Percentiles rank a stretch among this genome's conserved stretches.
Evolutionary conservation across 2,113 vertebrate genomes (phyloP).

Genomic region (Passer domesticus): DNA sequence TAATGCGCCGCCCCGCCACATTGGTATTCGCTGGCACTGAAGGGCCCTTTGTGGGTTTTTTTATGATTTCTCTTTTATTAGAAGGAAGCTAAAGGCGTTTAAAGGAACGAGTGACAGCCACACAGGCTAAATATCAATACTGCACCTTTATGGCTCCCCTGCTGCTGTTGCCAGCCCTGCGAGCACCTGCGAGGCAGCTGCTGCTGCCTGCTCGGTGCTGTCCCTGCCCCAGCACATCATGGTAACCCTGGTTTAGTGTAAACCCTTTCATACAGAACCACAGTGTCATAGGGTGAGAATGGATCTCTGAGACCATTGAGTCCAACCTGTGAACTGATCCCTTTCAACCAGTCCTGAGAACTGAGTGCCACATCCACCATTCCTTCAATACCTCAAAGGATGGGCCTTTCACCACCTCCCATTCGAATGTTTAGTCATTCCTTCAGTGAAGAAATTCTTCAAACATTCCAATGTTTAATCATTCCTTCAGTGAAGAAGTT

Average conservation of each 20-base stretch:
- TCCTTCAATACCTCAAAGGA: background rate
- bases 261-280: background rate
- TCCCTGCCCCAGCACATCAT: background rate
- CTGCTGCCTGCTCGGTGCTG: background rate
- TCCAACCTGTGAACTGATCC: background rate
- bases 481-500: background rate
- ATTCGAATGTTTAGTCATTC: background rate
- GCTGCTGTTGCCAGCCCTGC: accelerated
- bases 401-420: background rate
- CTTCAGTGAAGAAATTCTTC: background rate
- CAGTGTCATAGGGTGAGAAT: background rate
- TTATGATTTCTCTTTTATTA: slow-evolving; percentile 54
- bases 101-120: background rate
- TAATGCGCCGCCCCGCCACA: background rate
- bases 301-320: background rate
- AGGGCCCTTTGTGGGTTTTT: slow-evolving; percentile 27
- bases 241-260: background rate
- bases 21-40: background rate
- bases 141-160: background rate
- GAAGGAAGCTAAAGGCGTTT: slow-evolving; percentile 37
- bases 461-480: background rate
- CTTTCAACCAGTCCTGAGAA: background rate
- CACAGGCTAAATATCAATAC: background rate
- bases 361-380: accelerated
- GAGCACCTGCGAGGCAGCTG: background rate